A percentile compares a stretch with the other conserved stretches of the same genome.
phyloP scores from a whole-genome alignment of 1,140 invertebrate species.

The Sipha flava region DNA sequence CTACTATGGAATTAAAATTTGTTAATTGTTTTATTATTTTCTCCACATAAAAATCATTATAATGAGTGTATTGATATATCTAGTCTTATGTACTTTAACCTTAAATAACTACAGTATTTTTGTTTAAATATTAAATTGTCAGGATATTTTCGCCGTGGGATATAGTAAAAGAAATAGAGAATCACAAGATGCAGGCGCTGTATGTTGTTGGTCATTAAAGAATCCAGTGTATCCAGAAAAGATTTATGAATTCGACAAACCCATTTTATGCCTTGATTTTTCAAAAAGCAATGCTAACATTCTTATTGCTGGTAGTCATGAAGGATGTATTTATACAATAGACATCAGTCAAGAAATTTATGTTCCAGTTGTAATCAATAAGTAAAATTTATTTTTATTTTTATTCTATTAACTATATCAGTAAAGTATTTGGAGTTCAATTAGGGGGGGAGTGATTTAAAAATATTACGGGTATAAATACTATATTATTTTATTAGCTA shows the following conservation, averaged over 20 bases:
- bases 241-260: conserved; percentile 45
- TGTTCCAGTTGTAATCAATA: conserved; percentile 22
- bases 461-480: too few species aligned
- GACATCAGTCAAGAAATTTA: conserved; percentile 39
- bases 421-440: too few species aligned
- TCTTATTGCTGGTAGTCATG: conserved; percentile 48
- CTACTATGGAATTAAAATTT: too few species aligned
- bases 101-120: too few species aligned
- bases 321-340: conserved; percentile 49
- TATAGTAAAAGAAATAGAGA: conserved; percentile 36
- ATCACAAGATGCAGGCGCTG: conserved; percentile 42
- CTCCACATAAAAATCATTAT: too few species aligned
- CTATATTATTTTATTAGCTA: too few species aligned
- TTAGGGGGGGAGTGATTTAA: too few species aligned
- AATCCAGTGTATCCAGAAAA: conserved; percentile 51
- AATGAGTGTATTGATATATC: too few species aligned
- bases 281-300: conserved; percentile 44
- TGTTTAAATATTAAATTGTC: neutral
- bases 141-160: conserved; percentile 38
- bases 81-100: too few species aligned
- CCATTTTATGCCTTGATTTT: conserved; percentile 49
- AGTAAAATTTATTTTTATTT: neutral
- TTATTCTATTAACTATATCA: too few species aligned
- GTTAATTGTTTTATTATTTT: too few species aligned
- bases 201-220: conserved; percentile 50